Evolutionary conservation across 1,140 invertebrate species (phyloP), one percentile per base, ranked within the genome.

Genomic region (Eciton burchellii): DNA sequence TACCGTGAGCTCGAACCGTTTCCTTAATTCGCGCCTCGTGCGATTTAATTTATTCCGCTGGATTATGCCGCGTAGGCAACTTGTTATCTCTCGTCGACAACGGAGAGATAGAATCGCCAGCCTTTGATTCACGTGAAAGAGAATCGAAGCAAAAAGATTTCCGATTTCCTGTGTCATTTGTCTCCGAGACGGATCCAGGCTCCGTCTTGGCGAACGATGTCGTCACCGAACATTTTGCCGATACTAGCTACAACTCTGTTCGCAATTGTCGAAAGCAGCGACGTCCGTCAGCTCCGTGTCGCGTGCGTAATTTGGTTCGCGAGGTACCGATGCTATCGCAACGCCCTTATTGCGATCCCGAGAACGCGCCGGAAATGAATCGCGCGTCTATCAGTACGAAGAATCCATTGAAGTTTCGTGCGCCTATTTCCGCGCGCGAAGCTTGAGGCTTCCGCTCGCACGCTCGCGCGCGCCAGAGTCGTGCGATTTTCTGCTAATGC

Each of bases 341-440:
- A 65, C 43, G n/a, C 35, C 35, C n/a, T 9, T 35, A 35, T 56
- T 54, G n/a, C n/a, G n/a, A 43, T 43, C 14, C 12, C 1, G 14
- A 19, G 56, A 45, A 79, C 24, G 54, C 9, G 0, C 43, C 16
- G 6, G 35, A 57, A 70, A 11, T 65, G 14, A 35, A 21, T 45
- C 63, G 24, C n/a, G 24, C 12, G n/a, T 79, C 47, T 5, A 45
- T 68, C 49, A 57, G 41, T 57, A 70, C 56, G 68, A 79, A 79
- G 70, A 70, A 68, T 79, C 43, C 47, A 77, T 35, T 35, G 35
- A 35, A 35, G 6, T 3, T 35, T 35, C 35, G 12, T 1, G 1
- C 19, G 16, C 19, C 47, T 16, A 6, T 68, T 56, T 43, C 21
- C 35, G 35, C 2, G 45, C 14, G 12, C 1, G n/a, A 14, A 41